phyloP scores from a whole-genome alignment of 2,797 vertebrate species.

The Astyanax mexicanus region DNA sequence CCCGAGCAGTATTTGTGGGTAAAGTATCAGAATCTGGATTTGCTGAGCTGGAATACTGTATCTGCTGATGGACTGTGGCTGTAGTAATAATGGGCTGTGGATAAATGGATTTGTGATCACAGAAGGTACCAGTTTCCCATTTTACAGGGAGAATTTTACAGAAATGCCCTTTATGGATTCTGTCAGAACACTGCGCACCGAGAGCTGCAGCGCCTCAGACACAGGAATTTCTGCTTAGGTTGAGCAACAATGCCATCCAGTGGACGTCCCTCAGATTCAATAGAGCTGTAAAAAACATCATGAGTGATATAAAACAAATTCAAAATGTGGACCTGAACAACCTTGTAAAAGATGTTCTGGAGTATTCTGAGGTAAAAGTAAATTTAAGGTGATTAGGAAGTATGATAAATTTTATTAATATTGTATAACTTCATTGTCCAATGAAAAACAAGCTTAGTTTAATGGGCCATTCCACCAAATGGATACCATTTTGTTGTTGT shows the following conservation, averaged over 20 bases:
- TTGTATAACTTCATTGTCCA: too few relatives aligned
- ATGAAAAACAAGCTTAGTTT: too few relatives aligned
- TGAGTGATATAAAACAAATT: too few relatives aligned
- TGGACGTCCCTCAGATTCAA: slow-evolving; percentile 6
- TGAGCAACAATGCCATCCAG: slow-evolving; percentile 55
- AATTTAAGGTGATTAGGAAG: too few relatives aligned
- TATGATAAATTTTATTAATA: too few relatives aligned
- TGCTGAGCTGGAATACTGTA: slow-evolving; percentile 8
- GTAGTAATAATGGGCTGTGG: neutral
- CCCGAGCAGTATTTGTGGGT: too few relatives aligned
- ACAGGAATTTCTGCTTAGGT: neutral
- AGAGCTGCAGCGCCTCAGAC: neutral
- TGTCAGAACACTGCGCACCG: neutral
- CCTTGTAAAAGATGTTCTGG: too few relatives aligned
- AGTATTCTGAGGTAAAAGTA: too few relatives aligned
- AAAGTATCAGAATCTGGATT: neutral
- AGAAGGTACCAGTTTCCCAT: neutral
- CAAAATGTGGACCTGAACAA: too few relatives aligned
- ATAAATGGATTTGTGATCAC: neutral
- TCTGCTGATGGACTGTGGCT: neutral
- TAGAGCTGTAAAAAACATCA: neutral
- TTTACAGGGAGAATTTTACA: neutral
- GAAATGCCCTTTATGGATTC: slow-evolving; percentile 15
- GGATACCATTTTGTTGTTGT: too few relatives aligned
- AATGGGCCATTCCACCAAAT: too few relatives aligned